Evolutionary conservation across 2,888 invertebrate species (phyloP), one percentile per base, ranked within the genome.

Genomic region (Philereme transversata): DNA sequence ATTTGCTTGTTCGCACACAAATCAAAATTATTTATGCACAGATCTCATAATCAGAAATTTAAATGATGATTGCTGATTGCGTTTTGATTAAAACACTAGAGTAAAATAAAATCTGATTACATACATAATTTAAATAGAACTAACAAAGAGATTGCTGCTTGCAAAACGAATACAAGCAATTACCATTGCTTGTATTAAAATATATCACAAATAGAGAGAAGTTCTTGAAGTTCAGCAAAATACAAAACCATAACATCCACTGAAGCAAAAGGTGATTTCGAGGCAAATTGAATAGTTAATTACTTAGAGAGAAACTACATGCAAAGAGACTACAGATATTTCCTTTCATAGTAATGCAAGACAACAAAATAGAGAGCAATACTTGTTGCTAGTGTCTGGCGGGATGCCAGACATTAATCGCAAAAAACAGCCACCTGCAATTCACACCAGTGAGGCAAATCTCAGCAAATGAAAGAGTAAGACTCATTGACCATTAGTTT

Each of bases 331-430:
- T 54, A 64, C 57, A 55, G 62, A 64, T 58, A 67, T 67, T 50
- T 64, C 64, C 60, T 64, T 69, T 67, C 65, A 60, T 48, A 63
- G 64, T 58, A 63, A 70, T 60, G 36, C 43, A 53, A 68, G 50
- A 55, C 46, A 51, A 54, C 58, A 62, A 65, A 65, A 51, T 61
- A 61, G 57, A 65, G 66, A 64, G 60, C 48, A 64, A 53, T 76
- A 80, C 78, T 77, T 80, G 80, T 81, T 79, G 78, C 77, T 70
- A 75, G 64, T 61, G 52, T 57, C 71, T 84, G 83, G 84, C 81
- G 48, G 34, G 36, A 35, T 65, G 82, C 84, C 84, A 84, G 72
- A 59, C 76, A 73, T 80, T 78, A 79, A 81, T 81, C 73, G 73
- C 68, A 74, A 76, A 72, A 74, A 64, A 70, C 50, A 73, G 74